Conservation (phyloP, 1,140 invertebrate genomes). For the Linepithema humile region DNA sequence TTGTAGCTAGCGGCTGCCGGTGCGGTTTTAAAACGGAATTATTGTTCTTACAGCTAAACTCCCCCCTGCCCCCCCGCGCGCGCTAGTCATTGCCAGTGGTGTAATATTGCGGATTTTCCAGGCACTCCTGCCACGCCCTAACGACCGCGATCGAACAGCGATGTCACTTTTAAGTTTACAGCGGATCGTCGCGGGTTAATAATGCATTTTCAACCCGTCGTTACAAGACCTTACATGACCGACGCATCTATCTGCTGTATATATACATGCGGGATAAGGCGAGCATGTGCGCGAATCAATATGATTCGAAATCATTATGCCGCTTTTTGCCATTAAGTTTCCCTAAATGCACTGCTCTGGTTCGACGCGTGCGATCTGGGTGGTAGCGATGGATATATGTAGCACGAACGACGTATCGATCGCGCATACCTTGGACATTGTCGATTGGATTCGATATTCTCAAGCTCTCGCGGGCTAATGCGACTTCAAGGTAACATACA, state of each 20-base stretch:
- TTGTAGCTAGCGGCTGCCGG: not conserved
- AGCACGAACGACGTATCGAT: conserved; percentile 31
- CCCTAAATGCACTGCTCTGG: conserved; percentile 76
- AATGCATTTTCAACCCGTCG: conserved; percentile 82
- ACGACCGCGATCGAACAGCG: not conserved
- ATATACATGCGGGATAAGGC: conserved; percentile 79
- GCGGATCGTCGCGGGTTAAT: conserved; percentile 76
- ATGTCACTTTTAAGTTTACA: conserved; percentile 75
- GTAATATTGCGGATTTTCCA: not conserved
- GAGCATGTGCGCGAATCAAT: conserved; percentile 55
- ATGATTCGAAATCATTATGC: conserved; percentile 74
- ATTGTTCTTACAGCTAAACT: conserved; percentile 40
- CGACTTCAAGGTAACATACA: conserved; percentile 26
- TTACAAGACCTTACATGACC: conserved; percentile 78
- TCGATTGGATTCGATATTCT: not conserved
- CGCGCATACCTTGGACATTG: conserved; percentile 35
- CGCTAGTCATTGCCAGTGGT: not conserved
- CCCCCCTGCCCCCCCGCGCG: too few relatives aligned
- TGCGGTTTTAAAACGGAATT: conserved; percentile 9
- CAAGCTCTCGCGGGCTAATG: conserved; percentile 5
- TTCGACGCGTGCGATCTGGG: not conserved
- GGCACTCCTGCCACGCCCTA: not conserved
- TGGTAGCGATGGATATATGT: conserved; percentile 24
- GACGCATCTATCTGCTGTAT: conserved; percentile 77
- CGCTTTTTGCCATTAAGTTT: conserved; percentile 79